Evolutionary conservation across 2,113 vertebrate genomes (phyloP), one percentile per base, ranked within the genome.

Genomic region (Amphiprion percula): DNA sequence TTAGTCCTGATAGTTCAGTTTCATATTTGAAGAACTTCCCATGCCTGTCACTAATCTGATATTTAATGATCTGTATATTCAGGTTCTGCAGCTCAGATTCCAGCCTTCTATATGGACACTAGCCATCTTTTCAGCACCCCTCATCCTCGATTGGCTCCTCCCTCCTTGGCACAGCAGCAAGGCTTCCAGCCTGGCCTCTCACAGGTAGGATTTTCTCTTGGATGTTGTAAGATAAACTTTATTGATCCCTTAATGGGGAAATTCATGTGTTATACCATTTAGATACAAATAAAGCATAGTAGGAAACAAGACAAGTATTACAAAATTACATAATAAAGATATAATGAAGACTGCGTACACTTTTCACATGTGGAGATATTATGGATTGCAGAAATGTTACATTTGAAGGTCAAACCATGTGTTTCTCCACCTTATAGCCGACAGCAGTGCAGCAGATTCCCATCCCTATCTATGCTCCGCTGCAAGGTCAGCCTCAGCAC

Each of bases 81-180:
- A 94, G 94, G 94, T 80, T 92, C 93, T 95, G 46, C 94, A 95
- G 97, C 97, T 91, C 98, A 99, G 90, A 99, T 99, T 78, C 97
- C 98, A 74, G 95, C 98, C 0, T 99, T 99, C 91, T 99, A 99
- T 64, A 98, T 99, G 97, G 98, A 99, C 87, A 98, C 98, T n/a
- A 99, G 97, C 90, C 98, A 99, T 58, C 90, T 99, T 0, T 99
- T 99, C 93, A 97, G 90, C 37, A 95, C 96, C 14, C 98, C 98
- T 0, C 98, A 99, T 37, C 96, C 98, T 0, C 96, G 98, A 11
- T 67, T 99, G 86, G 97, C 96, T 41, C 97, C 97, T 0, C 97
- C 97, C 10, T 97, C 98, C 39, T 81, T 99, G 87, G 97, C 97
- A 2, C 98, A 98, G 60, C 98, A 99, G 66, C 98, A 99, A 81